Percentiles rank a stretch among this genome's conserved stretches.
Conservation (phyloP, 2,113 vertebrate species). For the Urocolius indicus region DNA sequence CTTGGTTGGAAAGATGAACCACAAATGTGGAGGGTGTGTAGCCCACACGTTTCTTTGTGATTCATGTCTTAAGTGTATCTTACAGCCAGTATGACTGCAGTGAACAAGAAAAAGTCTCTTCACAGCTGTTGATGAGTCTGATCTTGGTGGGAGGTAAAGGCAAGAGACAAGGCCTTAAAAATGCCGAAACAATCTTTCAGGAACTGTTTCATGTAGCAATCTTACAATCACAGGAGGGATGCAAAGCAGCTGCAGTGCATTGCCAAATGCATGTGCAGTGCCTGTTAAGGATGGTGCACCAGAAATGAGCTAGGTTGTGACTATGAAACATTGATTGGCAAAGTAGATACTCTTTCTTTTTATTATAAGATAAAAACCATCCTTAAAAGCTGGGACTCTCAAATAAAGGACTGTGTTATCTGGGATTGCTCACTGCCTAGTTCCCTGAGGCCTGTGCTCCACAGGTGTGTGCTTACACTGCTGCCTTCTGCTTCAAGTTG, state of each 20-base stretch:
- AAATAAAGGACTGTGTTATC: neutral
- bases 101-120: neutral
- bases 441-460: neutral
- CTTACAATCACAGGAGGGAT: neutral
- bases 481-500: neutral
- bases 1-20: conserved; percentile 12
- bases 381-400: neutral
- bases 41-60: conserved; percentile 30
- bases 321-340: neutral
- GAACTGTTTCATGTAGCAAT: neutral
- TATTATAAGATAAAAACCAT: neutral
- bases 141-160: conserved; percentile 24
- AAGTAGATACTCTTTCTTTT: neutral
- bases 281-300: neutral
- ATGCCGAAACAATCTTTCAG: neutral
- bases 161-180: neutral
- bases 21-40: neutral
- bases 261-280: neutral
- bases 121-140: conserved; percentile 34
- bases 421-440: neutral
- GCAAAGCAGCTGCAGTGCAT: neutral
- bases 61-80: conserved; percentile 5
- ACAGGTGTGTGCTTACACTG: accelerated
- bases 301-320: neutral
- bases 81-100: neutral